Base-by-base conservation (phyloP, 2,113 vertebrate species). In the Sigmodon hispidus region DNA sequence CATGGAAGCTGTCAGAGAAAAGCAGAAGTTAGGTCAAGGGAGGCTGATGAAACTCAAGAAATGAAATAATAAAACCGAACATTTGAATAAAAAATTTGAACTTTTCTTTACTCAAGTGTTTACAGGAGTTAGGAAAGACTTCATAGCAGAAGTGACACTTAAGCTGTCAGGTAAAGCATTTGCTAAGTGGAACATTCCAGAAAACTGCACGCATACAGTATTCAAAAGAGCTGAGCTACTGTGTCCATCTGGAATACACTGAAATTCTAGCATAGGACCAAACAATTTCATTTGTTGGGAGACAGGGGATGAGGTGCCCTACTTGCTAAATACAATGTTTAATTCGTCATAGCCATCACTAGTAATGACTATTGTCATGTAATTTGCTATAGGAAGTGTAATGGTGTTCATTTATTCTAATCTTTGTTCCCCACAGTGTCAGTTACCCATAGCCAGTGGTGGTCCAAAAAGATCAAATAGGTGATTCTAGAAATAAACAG, bases 91-190 rank as follows among this genome's bases (percentile, higher is more conserved):
- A 90, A 24, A 86, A 93, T 91, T 89, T 76, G 76, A 50, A 91
- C 90, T 80, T 61, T 89, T 90, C 80, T 92, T 69, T 61, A 96
- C 52, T 90, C 59, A 11, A 10, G 59, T 40, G 89, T 90, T 94
- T 92, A 80, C 55, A 87, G 50, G 75, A 96, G 89, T 95, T 79
- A 88, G 77, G 87, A 93, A 63, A 77, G 69, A 77, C 50, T 95
- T 95, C 73, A 31, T 19, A 75, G 72, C 34, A 2, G 85, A 90
- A 77, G 59, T 96, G 97, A 97, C 90, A 94, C 95, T 97, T 94
- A 85, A 97, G 63, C 63, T 92, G 85, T 93, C 91, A 55, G 52
- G 81, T 63, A 59, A 86, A 93, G 72, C 87, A 45, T 94, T 52
- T 90, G 45, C 75, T 24, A 67, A 70, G 57, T 94, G 36, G 84